Percentiles rank a stretch among this genome's conserved stretches.
Conservation (phyloP, 1,140 invertebrate genomes). For the Drosophila varians region DNA sequence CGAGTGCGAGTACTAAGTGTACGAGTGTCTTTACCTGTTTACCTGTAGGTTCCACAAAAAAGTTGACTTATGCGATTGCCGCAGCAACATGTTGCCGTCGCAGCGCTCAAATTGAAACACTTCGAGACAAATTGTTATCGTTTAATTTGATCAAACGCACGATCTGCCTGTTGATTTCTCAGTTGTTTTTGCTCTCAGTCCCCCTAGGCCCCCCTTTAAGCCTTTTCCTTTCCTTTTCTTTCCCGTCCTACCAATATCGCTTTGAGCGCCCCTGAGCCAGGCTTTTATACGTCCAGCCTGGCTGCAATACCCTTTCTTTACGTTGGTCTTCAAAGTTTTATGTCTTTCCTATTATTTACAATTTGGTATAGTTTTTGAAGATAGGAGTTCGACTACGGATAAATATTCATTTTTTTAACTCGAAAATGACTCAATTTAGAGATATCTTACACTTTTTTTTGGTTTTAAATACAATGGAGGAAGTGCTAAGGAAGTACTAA, state of each 20-base stretch:
- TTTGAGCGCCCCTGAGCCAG: constrained; percentile 10
- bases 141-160: constrained; percentile 83
- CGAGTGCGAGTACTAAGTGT: constrained; percentile 11
- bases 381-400: too few species aligned
- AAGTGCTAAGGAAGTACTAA: too few species aligned
- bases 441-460: too few species aligned
- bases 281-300: background rate
- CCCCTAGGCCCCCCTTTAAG: background rate
- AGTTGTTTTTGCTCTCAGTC: constrained; percentile 22
- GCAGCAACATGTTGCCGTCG: constrained; percentile 63
- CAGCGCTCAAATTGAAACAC: constrained; percentile 80
- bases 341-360: too few species aligned
- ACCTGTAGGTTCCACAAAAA: constrained; percentile 29
- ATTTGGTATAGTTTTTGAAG: too few species aligned
- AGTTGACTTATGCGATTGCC: constrained; percentile 76
- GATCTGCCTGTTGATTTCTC: constrained; percentile 77
- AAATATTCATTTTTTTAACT: too few species aligned
- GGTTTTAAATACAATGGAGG: too few species aligned
- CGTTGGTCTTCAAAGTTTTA: too few species aligned
- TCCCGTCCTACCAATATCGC: background rate
- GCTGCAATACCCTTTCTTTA: background rate
- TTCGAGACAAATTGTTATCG: constrained; percentile 84
- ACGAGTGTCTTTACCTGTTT: constrained; percentile 4
- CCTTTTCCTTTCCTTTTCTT: background rate
- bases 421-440: too few species aligned